Base-by-base conservation (phyloP, 2,113 vertebrate species). In the Gavialis gangeticus region DNA sequence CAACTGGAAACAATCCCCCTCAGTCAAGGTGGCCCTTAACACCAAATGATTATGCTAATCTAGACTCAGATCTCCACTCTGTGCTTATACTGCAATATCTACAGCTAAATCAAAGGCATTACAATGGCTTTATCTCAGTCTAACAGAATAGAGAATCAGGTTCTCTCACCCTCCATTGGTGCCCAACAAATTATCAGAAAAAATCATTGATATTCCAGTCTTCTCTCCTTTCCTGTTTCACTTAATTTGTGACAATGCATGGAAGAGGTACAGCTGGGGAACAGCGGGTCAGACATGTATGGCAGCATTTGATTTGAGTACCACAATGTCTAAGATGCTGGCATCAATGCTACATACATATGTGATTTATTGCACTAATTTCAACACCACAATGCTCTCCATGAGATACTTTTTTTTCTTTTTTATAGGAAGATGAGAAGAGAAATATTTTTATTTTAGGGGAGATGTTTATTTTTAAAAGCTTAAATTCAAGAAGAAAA, bases 391-490 rank as follows among this genome's bases (percentile, higher is more conserved):
- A 63, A 13, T n/a, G 7, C 46, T 46, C 8, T 46, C 46, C 46
- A 46, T 86, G 30, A 82, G 21, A 21, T 8, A 28, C 8, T 46
- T 73, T 19, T 24, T 59, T 59, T 46, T 19, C 27, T 89, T 79
- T 78, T 91, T 27, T 37, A 57, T 84, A 10, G 1, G 58, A 85
- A 79, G 8, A 80, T 85, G 78, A 80, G 67, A 6, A 27, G 89
- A n/a, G 7, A 6, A 8, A 18, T 30, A 25, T 27, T 83, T n/a
- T 4, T 11, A 2, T 4, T 3, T 4, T 0, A 8, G 4, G 2
- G 2, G 0, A 0, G 15, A 66, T 34, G 10, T 34, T 18, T 79
- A 27, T 57, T 62, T 92, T 86, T 10, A 55, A 88, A 79, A 37
- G 6, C 71, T 4, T 63, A 79, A 82, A 62, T 69, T 17, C 34